Evolutionary conservation across 2,113 vertebrate genomes (phyloP), one percentile per base, ranked within the genome.

Genomic region (Nymphicus hollandicus): DNA sequence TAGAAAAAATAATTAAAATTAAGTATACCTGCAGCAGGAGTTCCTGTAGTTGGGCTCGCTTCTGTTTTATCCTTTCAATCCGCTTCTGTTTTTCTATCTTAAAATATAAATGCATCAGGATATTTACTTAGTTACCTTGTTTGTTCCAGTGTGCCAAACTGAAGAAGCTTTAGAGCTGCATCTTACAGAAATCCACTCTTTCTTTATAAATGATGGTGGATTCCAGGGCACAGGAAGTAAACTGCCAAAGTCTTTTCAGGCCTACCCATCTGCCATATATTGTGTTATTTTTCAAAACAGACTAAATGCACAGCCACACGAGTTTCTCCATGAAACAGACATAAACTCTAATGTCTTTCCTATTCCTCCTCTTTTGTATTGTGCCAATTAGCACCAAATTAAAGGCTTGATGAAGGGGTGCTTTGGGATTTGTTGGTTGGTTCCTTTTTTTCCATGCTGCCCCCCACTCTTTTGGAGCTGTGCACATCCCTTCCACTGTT

Each of bases 31-130:
- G 98, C 63, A 99, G 95, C 65, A 99, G 97, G 19, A 99, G 97
- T 74, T 99, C 98, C 39, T 99, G 98, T 15, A 99, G 97, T 64
- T 99, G 98, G 70, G 98, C 98, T 94, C 98, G 97, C 93, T 99
- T 99, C 96, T 99, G 98, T 84, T 98, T 98, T 95, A 99, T 99
- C 83, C 98, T 97, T 92, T 99, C 98, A 97, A 99, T 97, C 78
- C 98, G 96, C 86, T 97, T 98, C 96, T 99, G 99, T 94, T 99
- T 99, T 97, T 99, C 98, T 89, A 98, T 95, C 98, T 99, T 83
- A 97, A 97, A 88, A 93, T 63, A 39, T 81, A 81, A 94, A 93
- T 63, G 37, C 12, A 91, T 50, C 22, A 88, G 46, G 52, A 71
- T 56, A 85, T 53, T 61, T 73, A 84, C 20, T 66, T 29, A 3